Percentiles rank a stretch among this genome's conserved stretches.
Evolutionary conservation across 1,140 invertebrate species (phyloP).

Genomic region (Sminthurides bifidus): DNA sequence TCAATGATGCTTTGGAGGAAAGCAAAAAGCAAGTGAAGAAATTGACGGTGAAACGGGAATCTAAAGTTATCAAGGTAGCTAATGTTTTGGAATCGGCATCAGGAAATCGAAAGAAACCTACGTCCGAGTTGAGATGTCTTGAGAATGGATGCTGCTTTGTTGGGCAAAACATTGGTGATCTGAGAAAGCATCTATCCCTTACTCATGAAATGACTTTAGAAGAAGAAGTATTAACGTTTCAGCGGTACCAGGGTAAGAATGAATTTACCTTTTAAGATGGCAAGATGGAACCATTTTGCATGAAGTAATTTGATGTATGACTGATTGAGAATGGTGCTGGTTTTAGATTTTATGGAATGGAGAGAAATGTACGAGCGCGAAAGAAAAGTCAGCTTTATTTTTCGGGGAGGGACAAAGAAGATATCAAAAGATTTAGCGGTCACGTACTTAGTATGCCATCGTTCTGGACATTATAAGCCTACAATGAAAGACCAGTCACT

Average conservation of each 20-base stretch:
- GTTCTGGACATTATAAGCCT: constrained; percentile 28
- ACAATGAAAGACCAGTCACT: constrained; percentile 15
- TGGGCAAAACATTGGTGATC: constrained; percentile 19
- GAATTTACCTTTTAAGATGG: background rate
- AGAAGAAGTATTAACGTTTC: constrained; percentile 18
- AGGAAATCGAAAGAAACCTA: background rate
- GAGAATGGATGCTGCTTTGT: constrained; percentile 12
- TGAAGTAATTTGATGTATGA: background rate
- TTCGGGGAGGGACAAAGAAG: constrained; percentile 30
- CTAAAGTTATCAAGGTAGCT: constrained; percentile 3
- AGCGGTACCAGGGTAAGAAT: constrained; percentile 15
- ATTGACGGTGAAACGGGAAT: constrained; percentile 1
- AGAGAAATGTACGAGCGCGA: constrained; percentile 27
- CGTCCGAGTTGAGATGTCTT: constrained; percentile 25
- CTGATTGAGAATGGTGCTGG: constrained; percentile 6
- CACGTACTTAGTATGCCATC: constrained; percentile 29
- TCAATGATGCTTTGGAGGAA: too few relatives aligned
- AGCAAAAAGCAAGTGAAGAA: too few relatives aligned
- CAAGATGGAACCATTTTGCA: background rate
- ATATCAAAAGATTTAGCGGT: constrained; percentile 25
- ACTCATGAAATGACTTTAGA: constrained; percentile 18
- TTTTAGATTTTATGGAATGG: constrained; percentile 29
- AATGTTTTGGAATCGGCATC: background rate
- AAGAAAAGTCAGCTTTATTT: constrained; percentile 29
- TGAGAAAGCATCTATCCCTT: constrained; percentile 21